A percentile compares a stretch with the other conserved stretches of the same genome.
These are phyloP conservation scores for Aphaenogaster floridana DNA, from an alignment of 1,140 invertebrate species.

Conservation along the genomic window DNA sequence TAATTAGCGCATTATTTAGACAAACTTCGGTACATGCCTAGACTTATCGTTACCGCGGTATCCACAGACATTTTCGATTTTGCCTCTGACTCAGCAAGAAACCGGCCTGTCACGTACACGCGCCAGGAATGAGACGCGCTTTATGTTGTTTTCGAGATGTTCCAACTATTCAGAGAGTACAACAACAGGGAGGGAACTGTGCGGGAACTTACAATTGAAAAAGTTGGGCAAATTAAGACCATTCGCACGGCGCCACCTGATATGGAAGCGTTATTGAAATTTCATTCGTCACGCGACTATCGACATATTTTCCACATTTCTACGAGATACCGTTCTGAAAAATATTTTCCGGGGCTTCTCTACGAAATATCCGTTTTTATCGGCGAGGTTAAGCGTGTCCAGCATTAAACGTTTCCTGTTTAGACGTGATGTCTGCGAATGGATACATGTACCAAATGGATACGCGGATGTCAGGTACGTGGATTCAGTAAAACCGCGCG, in stretches of 20 bases:
- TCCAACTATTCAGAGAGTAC: slow-evolving; percentile 49
- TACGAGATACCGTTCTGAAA: slow-evolving; percentile 26
- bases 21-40: slow-evolving; percentile 42
- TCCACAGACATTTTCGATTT: slow-evolving; percentile 60
- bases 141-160: slow-evolving; percentile 61
- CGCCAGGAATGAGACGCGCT: slow-evolving; percentile 58
- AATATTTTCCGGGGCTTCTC: slow-evolving; percentile 29
- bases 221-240: slow-evolving; percentile 62
- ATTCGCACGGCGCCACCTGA: not conserved
- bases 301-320: not conserved
- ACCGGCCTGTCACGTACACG: slow-evolving; percentile 49
- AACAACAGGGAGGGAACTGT: not conserved
- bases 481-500: slow-evolving; percentile 60
- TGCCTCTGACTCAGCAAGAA: slow-evolving; percentile 62
- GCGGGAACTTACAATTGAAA: slow-evolving; percentile 63
- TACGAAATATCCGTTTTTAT: slow-evolving; percentile 54
- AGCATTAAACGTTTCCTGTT: slow-evolving; percentile 57
- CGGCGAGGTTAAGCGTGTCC: slow-evolving; percentile 46
- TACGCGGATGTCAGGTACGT: slow-evolving; percentile 49
- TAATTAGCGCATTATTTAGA: slow-evolving; percentile 61
- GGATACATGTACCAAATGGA: slow-evolving; percentile 53
- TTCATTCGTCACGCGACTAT: slow-evolving; percentile 35
- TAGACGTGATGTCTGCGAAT: slow-evolving; percentile 46
- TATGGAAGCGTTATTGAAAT: slow-evolving; percentile 27
- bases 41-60: slow-evolving; percentile 42